Base-by-base conservation (phyloP, 2,113 vertebrate genomes). In the Ascaphus truei region DNA sequence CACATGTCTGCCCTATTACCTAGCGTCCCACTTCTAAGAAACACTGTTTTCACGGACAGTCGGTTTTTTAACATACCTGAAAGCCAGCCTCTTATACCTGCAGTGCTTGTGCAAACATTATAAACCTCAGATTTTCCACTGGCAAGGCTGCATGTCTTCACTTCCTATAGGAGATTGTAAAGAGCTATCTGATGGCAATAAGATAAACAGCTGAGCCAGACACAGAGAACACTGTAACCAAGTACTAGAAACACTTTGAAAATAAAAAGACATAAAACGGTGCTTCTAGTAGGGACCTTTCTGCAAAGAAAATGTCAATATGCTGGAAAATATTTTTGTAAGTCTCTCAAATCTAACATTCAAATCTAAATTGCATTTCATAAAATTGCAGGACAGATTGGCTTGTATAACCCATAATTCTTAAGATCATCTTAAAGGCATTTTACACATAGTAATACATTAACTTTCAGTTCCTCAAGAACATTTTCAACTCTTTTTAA, bases 1-100 rank as follows among this genome's bases (percentile, higher is more conserved):
- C n/a, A n/a, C 0, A 3, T 9, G 53, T 68, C 75, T 81, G 76
- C 58, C 48, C 43, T 64, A 37, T 34, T 65, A 61, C 57, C 68
- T 74, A 9, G 4, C 0, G 1, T 47, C 59, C 62, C 0, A 0
- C 31, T 71, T 20, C 64, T 43, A 53, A 29, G 10, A 62, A 22
- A 13, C 36, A 0, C 48, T 73, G 63, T 1, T 33, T 39, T 18
- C n/a, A 0, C 36, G 57, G 45, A 3, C 2, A 0, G 56, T 4
- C 7, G 11, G 63, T 66, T 64, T 43, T 68, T 10, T 1, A 12
- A 48, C 59, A 37, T 37, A 64, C 12, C 58, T 1, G 63, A 9
- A 53, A 1, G 0, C 23, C 50, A 66, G 37, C 62, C 23, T 10
- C 0, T 0, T 7, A 16, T 25, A 69, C 66, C 71, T 69, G 51